phyloP scores from a whole-genome alignment of 2,113 vertebrate species.

The Agelaius phoeniceus region DNA sequence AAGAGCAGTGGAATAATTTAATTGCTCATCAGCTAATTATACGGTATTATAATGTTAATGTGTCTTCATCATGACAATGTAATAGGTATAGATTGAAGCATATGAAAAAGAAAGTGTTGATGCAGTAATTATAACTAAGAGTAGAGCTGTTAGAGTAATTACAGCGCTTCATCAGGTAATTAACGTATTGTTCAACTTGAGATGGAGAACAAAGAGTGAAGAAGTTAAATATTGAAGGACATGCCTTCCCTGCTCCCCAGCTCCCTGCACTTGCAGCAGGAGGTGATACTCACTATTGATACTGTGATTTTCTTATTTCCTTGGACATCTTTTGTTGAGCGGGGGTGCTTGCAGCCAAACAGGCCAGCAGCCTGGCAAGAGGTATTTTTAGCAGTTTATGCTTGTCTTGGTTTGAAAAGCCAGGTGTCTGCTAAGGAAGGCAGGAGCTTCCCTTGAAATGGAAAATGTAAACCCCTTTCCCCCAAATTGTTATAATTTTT shows the following conservation, averaged over 20 bases:
- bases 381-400: not conserved
- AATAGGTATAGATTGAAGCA: conserved; percentile 85
- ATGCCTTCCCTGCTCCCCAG: conserved; percentile 69
- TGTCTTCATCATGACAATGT: conserved; percentile 88
- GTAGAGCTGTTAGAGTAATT: conserved; percentile 90
- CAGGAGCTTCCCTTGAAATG: not conserved
- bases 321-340: not conserved
- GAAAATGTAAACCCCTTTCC: not conserved
- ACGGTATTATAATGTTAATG: conserved; percentile 93
- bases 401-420: not conserved
- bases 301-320: conserved; percentile 52
- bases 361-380: not conserved
- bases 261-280: not conserved
- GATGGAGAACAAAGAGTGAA: conserved; percentile 82
- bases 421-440: not conserved
- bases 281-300: not conserved
- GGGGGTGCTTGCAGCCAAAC: not conserved
- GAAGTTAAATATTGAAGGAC: conserved; percentile 90
- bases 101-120: conserved; percentile 83
- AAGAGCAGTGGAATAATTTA: conserved; percentile 92
- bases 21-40: conserved; percentile 94
- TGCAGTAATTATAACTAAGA: conserved; percentile 86
- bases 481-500: not conserved
- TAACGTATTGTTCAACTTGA: conserved; percentile 90
- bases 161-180: conserved; percentile 90